Base-by-base conservation (phyloP, 2,888 invertebrate genomes). In the Gymnosoma rotundatum region DNA sequence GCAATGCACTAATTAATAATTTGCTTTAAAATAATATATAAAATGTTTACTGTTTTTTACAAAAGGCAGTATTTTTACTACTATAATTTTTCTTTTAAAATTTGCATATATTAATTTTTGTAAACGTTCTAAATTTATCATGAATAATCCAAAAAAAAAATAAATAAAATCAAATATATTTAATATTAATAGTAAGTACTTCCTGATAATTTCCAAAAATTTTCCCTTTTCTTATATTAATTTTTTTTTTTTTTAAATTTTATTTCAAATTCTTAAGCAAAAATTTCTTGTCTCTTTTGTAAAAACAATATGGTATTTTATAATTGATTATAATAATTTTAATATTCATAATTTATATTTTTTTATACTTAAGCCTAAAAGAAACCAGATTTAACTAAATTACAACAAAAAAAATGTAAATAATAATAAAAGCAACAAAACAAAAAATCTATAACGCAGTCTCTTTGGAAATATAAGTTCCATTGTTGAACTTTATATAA, bases 381-480 rank as follows among this genome's bases (percentile, higher is more conserved):
- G 48, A 64, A 70, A 76, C 36, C 60, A 52, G 20, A 67, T 67
- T 73, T 67, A 7, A 64, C 73, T 83, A 74, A 78, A 48, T 48
- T 16, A 67, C 54, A 69, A 52, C 54, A 64, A 72, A 69, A 58
- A 32, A 72, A 73, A 60, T 18, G 52, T n/a, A 61, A 38, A 45
- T 9, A 32, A 48, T 52, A 67, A 32, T 45, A 58, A 54, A 61
- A 14, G 61, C 52, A 66, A 45, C 9, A 56, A 69, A 63, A 58
- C 18, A 78, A 67, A 74, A 56, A 74, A 69, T 63, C 63, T 64
- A 45, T 75, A 67, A 79, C 61, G 83, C 86, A 86, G 85, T 86
- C 86, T 86, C 86, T 86, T 86, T 86, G 85, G 86, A 86, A 85
- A 83, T 70, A 42, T 73, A 73, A 58, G 21, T 70, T 66, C 52